These are phyloP conservation scores for Eupeodes corollae DNA, from an alignment of 1,140 invertebrate species.

Conservation along the genomic window DNA sequence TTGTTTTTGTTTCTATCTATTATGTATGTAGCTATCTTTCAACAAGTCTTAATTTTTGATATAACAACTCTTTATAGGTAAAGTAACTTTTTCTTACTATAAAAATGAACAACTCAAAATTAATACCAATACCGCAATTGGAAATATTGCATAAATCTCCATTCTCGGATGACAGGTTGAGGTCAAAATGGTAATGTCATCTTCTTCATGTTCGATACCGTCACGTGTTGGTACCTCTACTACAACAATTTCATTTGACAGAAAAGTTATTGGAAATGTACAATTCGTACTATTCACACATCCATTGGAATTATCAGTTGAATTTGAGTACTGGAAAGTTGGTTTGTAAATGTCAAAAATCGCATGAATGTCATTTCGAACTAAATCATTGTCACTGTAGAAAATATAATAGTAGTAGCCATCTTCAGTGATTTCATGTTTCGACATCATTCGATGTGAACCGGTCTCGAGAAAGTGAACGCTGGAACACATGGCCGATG, in stretches of 20 bases:
- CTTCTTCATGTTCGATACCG: slow-evolving; percentile 60
- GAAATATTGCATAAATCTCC: slow-evolving; percentile 65
- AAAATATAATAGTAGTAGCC: slow-evolving; percentile 82
- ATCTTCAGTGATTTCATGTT: slow-evolving; percentile 55
- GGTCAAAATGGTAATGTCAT: slow-evolving; percentile 54
- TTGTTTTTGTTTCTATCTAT: too few relatives aligned
- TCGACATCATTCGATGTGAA: slow-evolving; percentile 48
- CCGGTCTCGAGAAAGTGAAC: slow-evolving; percentile 53
- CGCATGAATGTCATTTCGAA: slow-evolving; percentile 65
- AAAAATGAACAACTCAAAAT: slow-evolving; percentile 68
- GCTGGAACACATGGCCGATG: slow-evolving; percentile 51
- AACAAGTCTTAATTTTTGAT: neutral
- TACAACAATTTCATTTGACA: slow-evolving; percentile 62
- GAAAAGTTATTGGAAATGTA: slow-evolving; percentile 53
- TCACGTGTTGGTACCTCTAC: slow-evolving; percentile 70
- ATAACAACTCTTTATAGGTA: too few relatives aligned
- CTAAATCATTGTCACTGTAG: slow-evolving; percentile 71
- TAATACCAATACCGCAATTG: slow-evolving; percentile 57
- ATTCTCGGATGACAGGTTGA: slow-evolving; percentile 66
- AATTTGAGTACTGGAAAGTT: slow-evolving; percentile 63
- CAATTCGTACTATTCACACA: slow-evolving; percentile 68
- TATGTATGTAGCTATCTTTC: too few relatives aligned
- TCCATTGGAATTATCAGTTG: slow-evolving; percentile 46
- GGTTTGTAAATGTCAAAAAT: slow-evolving; percentile 76
- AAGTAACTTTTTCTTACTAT: slow-evolving; percentile 24